Conservation (phyloP, 2,888 invertebrate genomes). For the Alitta virens region DNA sequence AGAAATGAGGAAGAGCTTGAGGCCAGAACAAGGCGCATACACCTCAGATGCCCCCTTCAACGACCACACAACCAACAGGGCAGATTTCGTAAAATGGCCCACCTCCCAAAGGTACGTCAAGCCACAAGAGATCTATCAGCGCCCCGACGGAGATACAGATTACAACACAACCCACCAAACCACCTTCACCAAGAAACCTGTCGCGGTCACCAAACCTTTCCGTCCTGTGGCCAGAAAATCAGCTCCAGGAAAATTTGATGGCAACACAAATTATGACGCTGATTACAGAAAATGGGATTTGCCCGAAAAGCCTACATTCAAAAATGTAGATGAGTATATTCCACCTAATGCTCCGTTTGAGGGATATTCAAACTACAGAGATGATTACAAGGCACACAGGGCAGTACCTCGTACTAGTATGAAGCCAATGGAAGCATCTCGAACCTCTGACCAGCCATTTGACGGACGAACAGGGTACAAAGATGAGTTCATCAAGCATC, state of each 20-base stretch:
- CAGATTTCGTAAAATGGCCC: slow-evolving; percentile 31
- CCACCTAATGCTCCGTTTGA: slow-evolving; percentile 49
- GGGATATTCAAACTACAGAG: slow-evolving; percentile 50
- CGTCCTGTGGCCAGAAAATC: slow-evolving; percentile 18
- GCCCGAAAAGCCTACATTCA: slow-evolving; percentile 29
- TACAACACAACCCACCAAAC: slow-evolving; percentile 46
- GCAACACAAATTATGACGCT: slow-evolving; percentile 41
- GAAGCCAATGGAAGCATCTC: slow-evolving; percentile 45
- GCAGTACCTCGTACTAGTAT: slow-evolving; percentile 40
- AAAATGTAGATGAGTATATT: slow-evolving; percentile 14
- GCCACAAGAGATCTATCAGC: slow-evolving; percentile 38
- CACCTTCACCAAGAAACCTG: slow-evolving; percentile 41
- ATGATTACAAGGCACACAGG: slow-evolving; percentile 46
- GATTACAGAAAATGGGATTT: slow-evolving; percentile 37
- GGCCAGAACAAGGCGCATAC: slow-evolving; percentile 47
- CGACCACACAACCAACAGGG: slow-evolving; percentile 47
- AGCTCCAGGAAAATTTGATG: slow-evolving; percentile 42
- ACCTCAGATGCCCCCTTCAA: slow-evolving; percentile 52
- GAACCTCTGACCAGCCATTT: slow-evolving; percentile 48
- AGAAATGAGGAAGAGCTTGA: slow-evolving; percentile 41
- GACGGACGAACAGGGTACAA: slow-evolving; percentile 51
- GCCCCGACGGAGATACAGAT: slow-evolving; percentile 45
- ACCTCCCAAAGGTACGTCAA: slow-evolving; percentile 33
- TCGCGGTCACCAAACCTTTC: slow-evolving; percentile 30
- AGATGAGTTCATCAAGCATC: slow-evolving; percentile 49